A percentile compares a stretch with the other conserved stretches of the same genome.
phyloP scores from a whole-genome alignment of 1,140 invertebrate species.

The Coptotermes formosanus region DNA sequence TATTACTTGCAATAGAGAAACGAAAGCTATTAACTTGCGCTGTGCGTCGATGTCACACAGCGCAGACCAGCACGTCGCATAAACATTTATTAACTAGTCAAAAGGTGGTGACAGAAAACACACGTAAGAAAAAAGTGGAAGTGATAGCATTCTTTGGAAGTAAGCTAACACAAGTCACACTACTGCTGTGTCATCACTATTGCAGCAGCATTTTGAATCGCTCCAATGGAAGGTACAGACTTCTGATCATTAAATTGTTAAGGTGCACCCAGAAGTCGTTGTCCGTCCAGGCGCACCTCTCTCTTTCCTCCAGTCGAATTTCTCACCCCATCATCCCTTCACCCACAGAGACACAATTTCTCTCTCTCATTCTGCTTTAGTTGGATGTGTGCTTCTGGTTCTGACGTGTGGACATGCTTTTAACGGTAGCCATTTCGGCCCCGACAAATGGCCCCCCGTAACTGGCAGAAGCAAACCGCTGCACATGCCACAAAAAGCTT shows the following conservation, averaged over 20 bases:
- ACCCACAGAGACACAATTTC: slow-evolving; percentile 5
- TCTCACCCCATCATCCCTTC: background rate
- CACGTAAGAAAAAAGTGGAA: no score
- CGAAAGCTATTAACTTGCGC: no score
- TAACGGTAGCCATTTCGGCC: slow-evolving; percentile 12
- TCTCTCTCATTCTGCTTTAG: background rate
- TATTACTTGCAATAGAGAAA: no score
- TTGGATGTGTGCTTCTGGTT: slow-evolving; percentile 15
- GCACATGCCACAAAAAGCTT: slow-evolving; percentile 7
- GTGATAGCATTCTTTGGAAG: no score
- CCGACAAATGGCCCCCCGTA: slow-evolving; percentile 7
- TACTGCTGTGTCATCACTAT: no score
- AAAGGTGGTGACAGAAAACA: no score
- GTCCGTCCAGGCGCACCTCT: background rate
- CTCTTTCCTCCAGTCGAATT: background rate
- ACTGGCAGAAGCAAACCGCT: slow-evolving; percentile 12
- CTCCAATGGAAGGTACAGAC: background rate
- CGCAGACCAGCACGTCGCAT: no score
- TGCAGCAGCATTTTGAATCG: no score
- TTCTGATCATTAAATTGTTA: background rate
- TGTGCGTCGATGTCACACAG: no score
- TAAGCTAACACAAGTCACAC: no score
- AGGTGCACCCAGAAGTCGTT: background rate
- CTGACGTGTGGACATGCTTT: slow-evolving; percentile 17
- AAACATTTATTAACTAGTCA: no score